Evolutionary conservation across 2,888 invertebrate species (phyloP).

Genomic region (Drosophila anomelani): DNA sequence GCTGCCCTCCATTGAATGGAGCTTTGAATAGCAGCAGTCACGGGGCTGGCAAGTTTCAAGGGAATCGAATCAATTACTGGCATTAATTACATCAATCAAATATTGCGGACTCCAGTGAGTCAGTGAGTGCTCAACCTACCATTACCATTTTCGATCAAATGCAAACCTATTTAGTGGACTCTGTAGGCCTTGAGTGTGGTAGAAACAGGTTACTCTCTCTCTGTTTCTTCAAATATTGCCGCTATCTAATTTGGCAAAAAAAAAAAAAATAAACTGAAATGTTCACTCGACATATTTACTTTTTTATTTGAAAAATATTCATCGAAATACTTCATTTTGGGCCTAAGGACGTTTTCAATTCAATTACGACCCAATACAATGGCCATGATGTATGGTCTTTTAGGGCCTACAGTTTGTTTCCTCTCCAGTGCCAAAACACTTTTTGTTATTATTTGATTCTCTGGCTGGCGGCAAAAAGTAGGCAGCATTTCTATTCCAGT

Average conservation of each 20-base stretch:
- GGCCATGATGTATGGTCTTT: constrained; percentile 12
- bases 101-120: not conserved
- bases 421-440: constrained; percentile 56
- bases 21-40: not conserved
- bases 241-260: not conserved
- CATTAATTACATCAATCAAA: constrained; percentile 4
- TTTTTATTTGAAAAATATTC: constrained; percentile 6
- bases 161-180: not conserved
- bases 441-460: constrained; percentile 25
- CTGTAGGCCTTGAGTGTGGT: not conserved
- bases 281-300: not conserved
- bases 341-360: constrained; percentile 37
- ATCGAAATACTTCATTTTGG: constrained; percentile 1
- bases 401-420: constrained; percentile 50
- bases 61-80: constrained; percentile 5
- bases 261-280: not conserved
- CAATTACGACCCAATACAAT: constrained; percentile 35
- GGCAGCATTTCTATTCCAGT: constrained; percentile 57
- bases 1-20: not conserved
- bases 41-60: not conserved
- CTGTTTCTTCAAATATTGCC: not conserved
- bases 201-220: not conserved
- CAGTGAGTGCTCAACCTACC: not conserved
- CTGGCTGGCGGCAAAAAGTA: constrained; percentile 50
- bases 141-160: not conserved